phyloP scores from a whole-genome alignment of 2,113 vertebrate species.

The Alligator mississippiensis region DNA sequence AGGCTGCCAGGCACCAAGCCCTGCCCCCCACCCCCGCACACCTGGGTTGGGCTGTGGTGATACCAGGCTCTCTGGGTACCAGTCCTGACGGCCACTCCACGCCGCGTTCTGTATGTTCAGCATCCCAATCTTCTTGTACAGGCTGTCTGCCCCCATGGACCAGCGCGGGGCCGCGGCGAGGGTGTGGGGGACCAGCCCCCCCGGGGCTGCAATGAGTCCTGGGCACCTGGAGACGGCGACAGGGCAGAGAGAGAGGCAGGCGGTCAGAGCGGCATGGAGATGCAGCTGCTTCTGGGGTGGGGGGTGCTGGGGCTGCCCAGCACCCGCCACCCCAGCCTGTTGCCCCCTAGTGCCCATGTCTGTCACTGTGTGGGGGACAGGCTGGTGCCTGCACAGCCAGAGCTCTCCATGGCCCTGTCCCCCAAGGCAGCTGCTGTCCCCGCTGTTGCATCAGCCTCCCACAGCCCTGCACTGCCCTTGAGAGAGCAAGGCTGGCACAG shows the following conservation, averaged over 20 bases:
- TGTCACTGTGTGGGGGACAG: too few relatives aligned
- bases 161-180: constrained; percentile 11
- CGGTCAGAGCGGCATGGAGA: not conserved
- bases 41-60: constrained; percentile 76
- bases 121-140: constrained; percentile 89
- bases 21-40: not conserved
- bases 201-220: too few relatives aligned
- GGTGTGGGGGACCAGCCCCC: not conserved
- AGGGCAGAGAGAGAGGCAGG: not conserved
- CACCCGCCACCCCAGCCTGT: too few relatives aligned
- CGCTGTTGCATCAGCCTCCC: not conserved
- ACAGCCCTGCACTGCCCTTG: not conserved
- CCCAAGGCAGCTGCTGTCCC: not conserved
- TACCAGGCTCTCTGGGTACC: constrained; percentile 83
- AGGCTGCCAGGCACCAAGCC: not conserved
- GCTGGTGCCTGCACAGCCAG: too few relatives aligned
- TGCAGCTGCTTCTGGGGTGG: not conserved
- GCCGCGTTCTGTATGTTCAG: constrained; percentile 86
- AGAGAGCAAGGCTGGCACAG: not conserved
- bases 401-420: too few relatives aligned
- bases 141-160: constrained; percentile 69
- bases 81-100: constrained; percentile 85
- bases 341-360: too few relatives aligned
- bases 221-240: not conserved
- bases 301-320: not conserved